phyloP scores from a whole-genome alignment of 2,888 invertebrate species.

The Leptopilina myrica region DNA sequence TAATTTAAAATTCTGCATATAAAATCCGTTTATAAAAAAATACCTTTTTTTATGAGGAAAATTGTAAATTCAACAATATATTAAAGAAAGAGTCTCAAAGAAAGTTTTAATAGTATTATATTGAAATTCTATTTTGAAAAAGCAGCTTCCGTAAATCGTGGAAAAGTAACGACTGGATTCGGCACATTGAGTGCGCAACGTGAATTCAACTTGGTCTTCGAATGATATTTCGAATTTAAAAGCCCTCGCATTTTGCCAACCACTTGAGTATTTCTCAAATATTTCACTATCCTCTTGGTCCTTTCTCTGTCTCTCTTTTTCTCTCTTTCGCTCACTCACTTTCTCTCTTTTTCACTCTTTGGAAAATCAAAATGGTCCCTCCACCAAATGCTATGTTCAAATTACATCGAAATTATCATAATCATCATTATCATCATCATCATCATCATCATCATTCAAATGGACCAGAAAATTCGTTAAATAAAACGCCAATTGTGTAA shows the following conservation, averaged over 20 bases:
- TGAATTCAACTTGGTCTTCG: slow-evolving; percentile 12
- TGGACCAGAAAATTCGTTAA: slow-evolving; percentile 2
- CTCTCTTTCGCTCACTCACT: background rate
- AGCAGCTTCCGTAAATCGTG: background rate
- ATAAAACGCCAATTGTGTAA: slow-evolving; percentile 12
- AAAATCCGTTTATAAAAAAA: too few relatives aligned
- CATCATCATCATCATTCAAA: background rate
- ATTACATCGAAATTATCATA: slow-evolving; percentile 7
- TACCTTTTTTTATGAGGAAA: too few relatives aligned
- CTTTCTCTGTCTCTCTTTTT: background rate
- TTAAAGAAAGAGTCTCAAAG: too few relatives aligned
- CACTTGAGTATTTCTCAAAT: background rate
- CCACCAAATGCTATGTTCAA: background rate
- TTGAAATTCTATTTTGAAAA: background rate
- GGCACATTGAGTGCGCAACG: background rate
- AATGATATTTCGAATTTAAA: slow-evolving; percentile 28
- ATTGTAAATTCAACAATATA: too few relatives aligned
- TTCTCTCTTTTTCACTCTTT: background rate
- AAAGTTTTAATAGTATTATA: background rate
- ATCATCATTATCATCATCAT: too few relatives aligned
- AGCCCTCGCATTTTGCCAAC: slow-evolving; percentile 3
- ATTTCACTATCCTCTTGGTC: too few relatives aligned
- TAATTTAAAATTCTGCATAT: too few relatives aligned
- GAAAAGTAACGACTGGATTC: slow-evolving; percentile 9
- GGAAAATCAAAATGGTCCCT: background rate